phyloP scores from a whole-genome alignment of 2,113 vertebrate genomes.

The Dermatemys mawii region DNA sequence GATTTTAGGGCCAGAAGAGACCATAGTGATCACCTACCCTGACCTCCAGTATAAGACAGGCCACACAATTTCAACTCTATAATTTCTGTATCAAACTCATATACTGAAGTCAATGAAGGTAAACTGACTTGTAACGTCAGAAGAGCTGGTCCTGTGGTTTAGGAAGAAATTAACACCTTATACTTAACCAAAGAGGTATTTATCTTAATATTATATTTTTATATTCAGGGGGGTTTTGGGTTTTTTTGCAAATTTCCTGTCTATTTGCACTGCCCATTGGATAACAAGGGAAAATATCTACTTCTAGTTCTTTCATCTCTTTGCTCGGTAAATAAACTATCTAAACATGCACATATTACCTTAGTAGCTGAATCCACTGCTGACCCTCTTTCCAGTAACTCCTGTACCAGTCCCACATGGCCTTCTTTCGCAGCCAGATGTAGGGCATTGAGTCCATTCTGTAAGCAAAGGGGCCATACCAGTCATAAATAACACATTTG shows the following conservation, averaged over 20 bases:
- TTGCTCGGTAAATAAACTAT: neutral
- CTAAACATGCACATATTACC: conserved; percentile 70
- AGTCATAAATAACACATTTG: neutral
- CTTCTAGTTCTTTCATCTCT: neutral
- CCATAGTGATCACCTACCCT: neutral
- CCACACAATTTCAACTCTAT: neutral
- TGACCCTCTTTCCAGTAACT: conserved; percentile 92
- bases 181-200: neutral
- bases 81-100: neutral
- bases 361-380: conserved; percentile 94
- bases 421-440: conserved; percentile 98
- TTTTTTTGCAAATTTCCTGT: neutral
- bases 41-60: neutral
- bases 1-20: neutral
- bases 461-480: conserved; percentile 60
- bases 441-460: conserved; percentile 99
- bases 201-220: neutral
- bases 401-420: conserved; percentile 95
- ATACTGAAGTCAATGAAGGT: neutral
- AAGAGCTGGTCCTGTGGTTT: neutral
- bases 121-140: neutral
- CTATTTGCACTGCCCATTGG: neutral
- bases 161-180: neutral
- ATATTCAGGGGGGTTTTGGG: no score
- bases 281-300: neutral